Percentiles rank a stretch among this genome's conserved stretches.
Conservation (phyloP, 2,113 vertebrate genomes). For the Stegostoma tigrinum region DNA sequence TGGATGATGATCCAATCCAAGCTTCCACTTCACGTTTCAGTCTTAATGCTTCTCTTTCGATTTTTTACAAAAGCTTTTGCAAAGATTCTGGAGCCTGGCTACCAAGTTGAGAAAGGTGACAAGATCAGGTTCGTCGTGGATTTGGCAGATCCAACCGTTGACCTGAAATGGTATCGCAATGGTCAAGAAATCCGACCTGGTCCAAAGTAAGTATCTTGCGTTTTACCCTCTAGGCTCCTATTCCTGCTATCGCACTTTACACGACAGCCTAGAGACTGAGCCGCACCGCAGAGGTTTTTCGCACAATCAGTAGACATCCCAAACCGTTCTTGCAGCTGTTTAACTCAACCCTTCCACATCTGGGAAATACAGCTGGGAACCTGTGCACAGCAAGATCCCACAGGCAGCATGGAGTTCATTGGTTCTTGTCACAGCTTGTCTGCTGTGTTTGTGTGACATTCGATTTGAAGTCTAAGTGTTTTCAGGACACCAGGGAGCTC, state of each 20-base stretch:
- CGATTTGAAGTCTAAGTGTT: background rate
- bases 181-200: conserved; percentile 90
- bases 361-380: background rate
- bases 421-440: conserved; percentile 1
- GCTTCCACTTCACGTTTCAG: background rate
- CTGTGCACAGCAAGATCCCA: background rate
- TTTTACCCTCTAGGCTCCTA: background rate
- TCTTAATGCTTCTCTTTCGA: conserved; percentile 17
- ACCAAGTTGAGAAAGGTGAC: conserved; percentile 91
- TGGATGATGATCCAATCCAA: background rate
- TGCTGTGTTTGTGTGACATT: background rate
- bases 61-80: conserved; percentile 72
- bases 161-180: conserved; percentile 99
- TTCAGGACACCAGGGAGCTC: background rate
- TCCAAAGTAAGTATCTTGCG: conserved; percentile 75
- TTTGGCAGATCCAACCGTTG: conserved; percentile 88
- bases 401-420: background rate
- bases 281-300: background rate
- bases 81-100: conserved; percentile 88
- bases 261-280: background rate
- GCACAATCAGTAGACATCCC: background rate
- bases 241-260: conserved; percentile 19
- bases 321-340: background rate
- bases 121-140: conserved; percentile 86
- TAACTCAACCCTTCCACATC: background rate